Percentiles rank a stretch among this genome's conserved stretches.
Evolutionary conservation across 2,797 vertebrate species (phyloP).

Genomic region (Leontopithecus rosalia): DNA sequence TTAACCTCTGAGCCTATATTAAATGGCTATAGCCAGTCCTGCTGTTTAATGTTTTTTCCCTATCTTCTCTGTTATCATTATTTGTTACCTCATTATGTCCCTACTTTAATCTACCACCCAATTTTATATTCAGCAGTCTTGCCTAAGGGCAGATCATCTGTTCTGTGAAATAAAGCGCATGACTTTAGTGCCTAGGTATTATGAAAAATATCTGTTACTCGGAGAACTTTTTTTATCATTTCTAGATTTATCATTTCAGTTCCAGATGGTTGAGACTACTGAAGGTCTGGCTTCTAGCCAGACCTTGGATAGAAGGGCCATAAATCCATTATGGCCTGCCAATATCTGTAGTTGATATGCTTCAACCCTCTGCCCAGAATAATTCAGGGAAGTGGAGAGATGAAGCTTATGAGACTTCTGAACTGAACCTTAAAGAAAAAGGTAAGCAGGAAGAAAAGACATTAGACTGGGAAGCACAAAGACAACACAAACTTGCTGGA

Average conservation of each 20-base stretch:
- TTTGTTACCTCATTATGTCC: constrained; percentile 40
- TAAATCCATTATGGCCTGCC: constrained; percentile 33
- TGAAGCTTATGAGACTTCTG: background rate
- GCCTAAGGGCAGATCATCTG: constrained; percentile 58
- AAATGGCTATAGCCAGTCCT: constrained; percentile 8
- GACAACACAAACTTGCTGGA: background rate
- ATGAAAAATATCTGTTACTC: constrained; percentile 53
- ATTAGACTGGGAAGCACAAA: background rate
- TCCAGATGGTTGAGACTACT: constrained; percentile 41
- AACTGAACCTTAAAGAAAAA: background rate
- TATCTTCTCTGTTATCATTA: constrained; percentile 42
- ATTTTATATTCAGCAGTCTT: constrained; percentile 52
- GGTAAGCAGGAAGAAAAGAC: background rate
- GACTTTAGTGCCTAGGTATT: constrained; percentile 38
- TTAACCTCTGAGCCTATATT: background rate
- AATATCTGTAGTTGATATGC: background rate
- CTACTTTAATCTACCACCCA: constrained; percentile 58
- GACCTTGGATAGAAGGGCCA: constrained; percentile 12
- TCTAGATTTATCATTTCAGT: constrained; percentile 53
- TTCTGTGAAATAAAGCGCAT: constrained; percentile 37
- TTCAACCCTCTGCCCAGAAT: constrained; percentile 11
- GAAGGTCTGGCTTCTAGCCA: constrained; percentile 30
- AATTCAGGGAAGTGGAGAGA: background rate
- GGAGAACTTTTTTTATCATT: constrained; percentile 43
- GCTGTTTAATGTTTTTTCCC: background rate